Evolutionary conservation across 2,888 invertebrate genomes (phyloP).

Genomic region (Baccha elongata): DNA sequence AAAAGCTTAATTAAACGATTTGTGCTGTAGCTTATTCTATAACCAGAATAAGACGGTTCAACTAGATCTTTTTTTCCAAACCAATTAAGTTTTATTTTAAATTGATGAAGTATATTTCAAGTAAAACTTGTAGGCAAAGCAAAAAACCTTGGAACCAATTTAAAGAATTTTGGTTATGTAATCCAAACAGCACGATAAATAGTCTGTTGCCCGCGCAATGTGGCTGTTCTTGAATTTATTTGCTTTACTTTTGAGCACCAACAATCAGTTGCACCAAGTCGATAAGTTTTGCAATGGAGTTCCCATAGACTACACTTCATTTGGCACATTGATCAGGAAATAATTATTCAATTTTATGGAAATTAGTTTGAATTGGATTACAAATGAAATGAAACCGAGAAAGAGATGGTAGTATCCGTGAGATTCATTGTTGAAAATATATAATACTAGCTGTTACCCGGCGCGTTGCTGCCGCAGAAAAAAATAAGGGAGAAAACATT

Average conservation of each 20-base stretch:
- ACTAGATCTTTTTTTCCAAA: not conserved
- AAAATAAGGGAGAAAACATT: too few species aligned
- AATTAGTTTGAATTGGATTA: not conserved
- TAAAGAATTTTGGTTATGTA: slow-evolving; percentile 8
- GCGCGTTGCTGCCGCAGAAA: too few species aligned
- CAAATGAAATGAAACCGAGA: too few species aligned
- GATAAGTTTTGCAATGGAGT: slow-evolving; percentile 10
- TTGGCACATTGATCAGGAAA: slow-evolving; percentile 29
- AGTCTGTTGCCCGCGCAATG: not conserved
- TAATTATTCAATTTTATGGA: slow-evolving; percentile 25
- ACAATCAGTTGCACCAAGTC: slow-evolving; percentile 12
- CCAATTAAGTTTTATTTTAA: slow-evolving; percentile 14
- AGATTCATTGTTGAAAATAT: too few species aligned
- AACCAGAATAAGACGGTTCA: not conserved
- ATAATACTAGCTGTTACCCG: too few species aligned
- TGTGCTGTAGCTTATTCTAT: not conserved
- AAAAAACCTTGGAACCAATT: slow-evolving; percentile 26
- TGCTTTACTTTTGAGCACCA: slow-evolving; percentile 9
- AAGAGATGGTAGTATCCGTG: too few species aligned
- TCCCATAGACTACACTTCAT: slow-evolving; percentile 33
- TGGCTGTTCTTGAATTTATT: slow-evolving; percentile 12
- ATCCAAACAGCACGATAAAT: not conserved
- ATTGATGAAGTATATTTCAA: slow-evolving; percentile 13
- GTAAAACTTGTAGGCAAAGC: slow-evolving; percentile 1
- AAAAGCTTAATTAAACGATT: slow-evolving; percentile 11